These are phyloP conservation scores for Euzophera pinguis DNA, from an alignment of 2,888 invertebrate species.

Conservation along the genomic window DNA sequence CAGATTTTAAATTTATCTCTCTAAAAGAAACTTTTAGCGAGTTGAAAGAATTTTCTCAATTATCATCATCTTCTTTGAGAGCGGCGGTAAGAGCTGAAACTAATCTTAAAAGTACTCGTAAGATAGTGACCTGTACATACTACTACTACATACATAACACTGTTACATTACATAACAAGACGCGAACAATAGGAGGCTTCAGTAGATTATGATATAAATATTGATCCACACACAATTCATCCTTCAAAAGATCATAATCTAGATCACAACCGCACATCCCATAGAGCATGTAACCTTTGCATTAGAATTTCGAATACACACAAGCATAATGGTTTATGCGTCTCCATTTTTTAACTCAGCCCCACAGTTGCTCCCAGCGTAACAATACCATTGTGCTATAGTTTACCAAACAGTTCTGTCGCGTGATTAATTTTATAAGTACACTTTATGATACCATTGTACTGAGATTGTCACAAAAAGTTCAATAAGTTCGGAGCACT, in stretches of 20 bases:
- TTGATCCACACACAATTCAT: neutral
- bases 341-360: constrained; percentile 1
- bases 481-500: neutral
- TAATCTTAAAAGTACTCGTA: too few relatives aligned
- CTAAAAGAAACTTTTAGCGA: too few relatives aligned
- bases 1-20: too few relatives aligned
- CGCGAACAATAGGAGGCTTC: too few relatives aligned
- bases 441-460: neutral
- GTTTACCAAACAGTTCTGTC: constrained; percentile 68
- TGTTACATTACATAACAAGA: too few relatives aligned
- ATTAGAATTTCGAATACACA: neutral
- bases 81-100: too few relatives aligned
- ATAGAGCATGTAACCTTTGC: neutral
- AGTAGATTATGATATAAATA: neutral
- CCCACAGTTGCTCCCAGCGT: neutral
- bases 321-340: neutral
- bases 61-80: too few relatives aligned
- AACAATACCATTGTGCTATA: constrained; percentile 53
- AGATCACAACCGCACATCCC: neutral
- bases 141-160: too few relatives aligned
- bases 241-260: neutral
- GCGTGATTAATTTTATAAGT: constrained; percentile 61
- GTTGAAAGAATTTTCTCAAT: too few relatives aligned
- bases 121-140: too few relatives aligned
- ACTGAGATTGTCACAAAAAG: neutral